Evolutionary conservation across 2,113 vertebrate species (phyloP).

Genomic region (Pholis gunnellus): DNA sequence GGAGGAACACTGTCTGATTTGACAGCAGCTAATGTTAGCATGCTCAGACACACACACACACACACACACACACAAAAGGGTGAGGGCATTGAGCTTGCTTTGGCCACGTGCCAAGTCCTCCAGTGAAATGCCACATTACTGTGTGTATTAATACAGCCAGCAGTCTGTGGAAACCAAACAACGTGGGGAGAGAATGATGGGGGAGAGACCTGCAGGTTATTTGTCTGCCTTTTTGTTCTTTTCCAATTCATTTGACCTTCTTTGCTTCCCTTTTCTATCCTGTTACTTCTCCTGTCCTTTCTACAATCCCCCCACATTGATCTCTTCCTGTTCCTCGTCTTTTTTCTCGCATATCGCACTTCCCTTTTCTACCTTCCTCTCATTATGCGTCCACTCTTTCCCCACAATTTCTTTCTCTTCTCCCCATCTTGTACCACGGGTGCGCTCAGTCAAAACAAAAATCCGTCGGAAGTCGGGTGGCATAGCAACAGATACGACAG

Average conservation of each 20-base stretch:
- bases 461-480: slow-evolving; percentile 58
- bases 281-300: background rate
- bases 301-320: background rate
- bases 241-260: background rate
- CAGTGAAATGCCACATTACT: slow-evolving; percentile 68
- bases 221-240: slow-evolving; percentile 2
- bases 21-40: slow-evolving; percentile 74
- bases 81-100: slow-evolving; percentile 46
- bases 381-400: background rate
- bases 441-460: slow-evolving; percentile 56
- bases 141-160: slow-evolving; percentile 45
- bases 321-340: background rate
- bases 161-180: slow-evolving; percentile 31
- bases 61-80: slow-evolving; percentile 35
- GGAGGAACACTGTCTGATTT: slow-evolving; percentile 59
- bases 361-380: background rate
- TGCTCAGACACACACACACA: slow-evolving; percentile 23
- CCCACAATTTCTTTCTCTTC: background rate
- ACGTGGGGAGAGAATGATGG: background rate
- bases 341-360: background rate
- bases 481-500: slow-evolving; percentile 73
- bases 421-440: background rate
- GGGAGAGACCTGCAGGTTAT: slow-evolving; percentile 28
- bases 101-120: slow-evolving; percentile 56
- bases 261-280: background rate